A percentile compares a stretch with the other conserved stretches of the same genome.
phyloP scores from a whole-genome alignment of 2,113 vertebrate genomes.

The Anseranas semipalmata region DNA sequence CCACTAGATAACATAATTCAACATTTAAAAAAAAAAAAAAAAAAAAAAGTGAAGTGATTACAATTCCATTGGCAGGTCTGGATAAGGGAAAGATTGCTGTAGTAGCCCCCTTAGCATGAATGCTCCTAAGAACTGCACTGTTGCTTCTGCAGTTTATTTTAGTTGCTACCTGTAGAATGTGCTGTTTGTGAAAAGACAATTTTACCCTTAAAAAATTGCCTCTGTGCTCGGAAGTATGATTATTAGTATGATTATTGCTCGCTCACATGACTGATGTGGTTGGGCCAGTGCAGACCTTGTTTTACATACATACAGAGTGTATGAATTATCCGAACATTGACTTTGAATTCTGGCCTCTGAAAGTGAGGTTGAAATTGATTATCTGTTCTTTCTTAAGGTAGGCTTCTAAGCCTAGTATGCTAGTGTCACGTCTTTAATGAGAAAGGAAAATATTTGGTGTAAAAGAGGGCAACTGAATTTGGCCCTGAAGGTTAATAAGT shows the following conservation, averaged over 20 bases:
- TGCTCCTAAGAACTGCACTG: neutral
- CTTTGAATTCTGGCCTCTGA: neutral
- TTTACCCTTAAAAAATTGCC: neutral
- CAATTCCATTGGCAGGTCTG: neutral
- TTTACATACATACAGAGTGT: neutral
- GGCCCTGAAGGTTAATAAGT: neutral
- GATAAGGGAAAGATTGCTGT: neutral
- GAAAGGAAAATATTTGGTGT: neutral
- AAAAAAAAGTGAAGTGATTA: neutral
- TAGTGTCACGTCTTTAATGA: neutral
- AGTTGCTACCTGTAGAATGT: accelerated
- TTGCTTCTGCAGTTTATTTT: neutral
- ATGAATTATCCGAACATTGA: neutral
- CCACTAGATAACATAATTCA: neutral
- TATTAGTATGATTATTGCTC: neutral
- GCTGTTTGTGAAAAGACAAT: neutral
- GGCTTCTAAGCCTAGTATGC: neutral
- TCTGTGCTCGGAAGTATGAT: neutral
- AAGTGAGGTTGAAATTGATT: neutral
- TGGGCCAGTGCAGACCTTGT: neutral
- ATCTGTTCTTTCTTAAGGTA: neutral
- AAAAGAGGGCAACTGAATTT: neutral
- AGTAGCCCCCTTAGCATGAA: neutral
- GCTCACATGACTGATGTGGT: neutral
- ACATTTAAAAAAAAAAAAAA: neutral